These are phyloP conservation scores for Epizoanthus scotinus DNA, from an alignment of 92 coral and sea anemone species.

Conservation along the genomic window DNA sequence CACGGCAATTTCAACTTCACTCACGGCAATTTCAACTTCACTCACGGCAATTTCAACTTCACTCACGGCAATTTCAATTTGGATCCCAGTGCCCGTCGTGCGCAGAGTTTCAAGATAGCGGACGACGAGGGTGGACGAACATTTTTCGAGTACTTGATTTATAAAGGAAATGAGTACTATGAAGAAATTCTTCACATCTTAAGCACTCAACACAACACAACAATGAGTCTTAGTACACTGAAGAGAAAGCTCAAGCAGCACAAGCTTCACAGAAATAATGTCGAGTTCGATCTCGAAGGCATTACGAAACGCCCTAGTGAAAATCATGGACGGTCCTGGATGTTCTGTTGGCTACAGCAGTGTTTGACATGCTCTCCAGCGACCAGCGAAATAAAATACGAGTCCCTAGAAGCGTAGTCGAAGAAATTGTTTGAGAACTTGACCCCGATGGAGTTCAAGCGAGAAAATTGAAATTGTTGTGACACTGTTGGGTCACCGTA, in stretches of 20 bases:
- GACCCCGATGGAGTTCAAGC: conserved; percentile 44
- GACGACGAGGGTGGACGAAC: too few relatives aligned
- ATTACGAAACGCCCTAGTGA: conserved; percentile 12
- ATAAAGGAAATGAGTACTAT: conserved; percentile 35
- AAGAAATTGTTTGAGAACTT: conserved; percentile 40
- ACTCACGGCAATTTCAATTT: too few relatives aligned
- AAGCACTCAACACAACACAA: conserved; percentile 30
- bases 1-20: too few relatives aligned
- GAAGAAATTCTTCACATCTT: too few relatives aligned
- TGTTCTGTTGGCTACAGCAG: conserved; percentile 46
- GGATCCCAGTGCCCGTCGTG: conserved; percentile 15
- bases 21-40: too few relatives aligned
- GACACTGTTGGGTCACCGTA: too few relatives aligned
- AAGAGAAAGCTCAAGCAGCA: conserved; percentile 49
- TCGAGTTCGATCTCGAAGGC: conserved; percentile 24
- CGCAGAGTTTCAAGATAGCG: too few relatives aligned
- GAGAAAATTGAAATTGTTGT: too few relatives aligned
- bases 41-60: too few relatives aligned
- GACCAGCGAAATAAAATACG: too few relatives aligned
- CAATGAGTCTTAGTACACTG: conserved; percentile 40
- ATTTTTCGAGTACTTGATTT: conserved; percentile 30
- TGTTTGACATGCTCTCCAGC: conserved; percentile 45
- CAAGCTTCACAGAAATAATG: conserved; percentile 35
- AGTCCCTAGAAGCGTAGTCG: conserved; percentile 35
- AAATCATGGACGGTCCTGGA: conserved; percentile 48